Evolutionary conservation across 2,888 invertebrate genomes (phyloP).

Genomic region (Gryllus longicercus): DNA sequence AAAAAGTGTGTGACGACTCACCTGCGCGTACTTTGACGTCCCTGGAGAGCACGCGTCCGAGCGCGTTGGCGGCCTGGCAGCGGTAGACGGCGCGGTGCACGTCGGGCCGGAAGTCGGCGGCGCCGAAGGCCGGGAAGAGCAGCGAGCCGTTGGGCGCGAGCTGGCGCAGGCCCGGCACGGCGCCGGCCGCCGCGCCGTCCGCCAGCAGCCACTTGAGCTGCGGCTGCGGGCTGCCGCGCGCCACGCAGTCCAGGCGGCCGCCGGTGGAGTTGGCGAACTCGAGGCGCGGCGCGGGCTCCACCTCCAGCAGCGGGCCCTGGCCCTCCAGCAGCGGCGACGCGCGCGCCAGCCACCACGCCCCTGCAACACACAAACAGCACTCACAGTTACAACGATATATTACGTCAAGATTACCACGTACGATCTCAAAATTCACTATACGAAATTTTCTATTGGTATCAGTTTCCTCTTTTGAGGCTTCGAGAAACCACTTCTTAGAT

Average conservation of each 20-base stretch:
- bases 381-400: too few relatives aligned
- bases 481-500: too few relatives aligned
- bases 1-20: neutral
- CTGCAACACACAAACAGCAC: neutral
- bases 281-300: conserved; percentile 33
- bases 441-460: too few relatives aligned
- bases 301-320: conserved; percentile 34
- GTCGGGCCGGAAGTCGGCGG: conserved; percentile 42
- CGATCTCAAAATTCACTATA: too few relatives aligned
- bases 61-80: conserved; percentile 37
- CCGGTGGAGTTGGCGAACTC: conserved; percentile 35
- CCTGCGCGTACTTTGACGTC: conserved; percentile 38
- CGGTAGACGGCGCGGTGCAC: conserved; percentile 41
- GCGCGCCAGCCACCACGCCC: neutral
- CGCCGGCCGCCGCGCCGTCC: conserved; percentile 38
- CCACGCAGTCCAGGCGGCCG: conserved; percentile 34
- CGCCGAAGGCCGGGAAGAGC: conserved; percentile 41
- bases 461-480: too few relatives aligned
- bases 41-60: conserved; percentile 37
- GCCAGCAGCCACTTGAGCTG: conserved; percentile 38
- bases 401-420: too few relatives aligned
- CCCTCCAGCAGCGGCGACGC: conserved; percentile 45
- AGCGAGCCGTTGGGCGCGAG: conserved; percentile 40
- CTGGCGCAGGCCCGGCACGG: conserved; percentile 40
- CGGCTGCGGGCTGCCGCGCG: conserved; percentile 32